These are phyloP conservation scores for Neodiprion virginianus DNA, from an alignment of 1,140 invertebrate genomes.

Conservation along the genomic window DNA sequence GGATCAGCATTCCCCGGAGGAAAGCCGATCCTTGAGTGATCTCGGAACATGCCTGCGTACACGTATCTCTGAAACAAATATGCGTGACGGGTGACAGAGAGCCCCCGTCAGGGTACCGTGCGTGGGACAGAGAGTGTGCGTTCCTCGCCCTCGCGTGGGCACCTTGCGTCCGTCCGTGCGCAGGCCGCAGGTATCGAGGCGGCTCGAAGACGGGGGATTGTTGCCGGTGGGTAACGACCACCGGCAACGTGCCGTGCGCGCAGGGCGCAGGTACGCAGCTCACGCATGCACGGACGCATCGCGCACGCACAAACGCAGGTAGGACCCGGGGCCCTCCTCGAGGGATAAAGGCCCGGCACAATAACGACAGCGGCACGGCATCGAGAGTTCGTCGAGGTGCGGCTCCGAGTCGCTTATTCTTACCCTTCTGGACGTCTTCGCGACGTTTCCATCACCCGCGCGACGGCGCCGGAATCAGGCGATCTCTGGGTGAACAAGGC, in stretches of 20 bases:
- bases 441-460: too few relatives aligned
- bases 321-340: not conserved
- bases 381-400: too few relatives aligned
- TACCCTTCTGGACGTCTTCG: too few relatives aligned
- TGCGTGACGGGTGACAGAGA: slow-evolving; percentile 1
- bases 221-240: not conserved
- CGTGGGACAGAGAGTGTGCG: not conserved
- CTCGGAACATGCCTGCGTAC: not conserved
- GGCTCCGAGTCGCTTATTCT: too few relatives aligned
- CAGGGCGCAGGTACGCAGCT: not conserved
- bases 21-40: not conserved
- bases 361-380: too few relatives aligned
- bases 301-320: not conserved
- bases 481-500: slow-evolving; percentile 1
- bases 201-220: not conserved
- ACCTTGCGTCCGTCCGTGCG: not conserved
- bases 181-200: not conserved
- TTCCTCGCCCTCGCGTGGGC: slow-evolving; percentile 1
- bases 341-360: not conserved
- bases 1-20: not conserved
- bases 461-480: not conserved
- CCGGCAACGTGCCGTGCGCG: not conserved
- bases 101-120: not conserved
- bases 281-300: too few relatives aligned
- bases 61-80: not conserved